Evolutionary conservation across 2,797 vertebrate species (phyloP).

Genomic region (Chrysocyon brachyurus): DNA sequence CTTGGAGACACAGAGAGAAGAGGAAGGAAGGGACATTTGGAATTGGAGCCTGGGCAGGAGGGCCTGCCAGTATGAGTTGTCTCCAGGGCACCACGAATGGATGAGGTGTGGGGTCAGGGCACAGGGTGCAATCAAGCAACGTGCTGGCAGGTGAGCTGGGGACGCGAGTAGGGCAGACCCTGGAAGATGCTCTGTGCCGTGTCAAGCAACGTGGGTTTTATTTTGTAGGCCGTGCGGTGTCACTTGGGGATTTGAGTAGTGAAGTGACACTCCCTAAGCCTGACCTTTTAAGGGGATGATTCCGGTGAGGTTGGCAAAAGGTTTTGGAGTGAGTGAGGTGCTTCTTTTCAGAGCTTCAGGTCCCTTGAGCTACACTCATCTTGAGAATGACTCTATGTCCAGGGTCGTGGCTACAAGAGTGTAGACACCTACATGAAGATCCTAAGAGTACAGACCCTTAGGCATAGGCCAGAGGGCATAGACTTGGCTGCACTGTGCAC

Average conservation of each 20-base stretch:
- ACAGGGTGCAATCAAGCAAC: fast-evolving
- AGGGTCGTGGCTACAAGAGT: fast-evolving
- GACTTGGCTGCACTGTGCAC: fast-evolving
- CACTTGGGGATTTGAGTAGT: no score
- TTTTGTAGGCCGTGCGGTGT: fast-evolving
- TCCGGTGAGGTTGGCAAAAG: fast-evolving
- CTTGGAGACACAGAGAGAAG: neutral
- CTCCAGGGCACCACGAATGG: neutral
- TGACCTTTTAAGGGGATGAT: neutral
- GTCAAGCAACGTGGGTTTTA: fast-evolving
- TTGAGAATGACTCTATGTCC: fast-evolving
- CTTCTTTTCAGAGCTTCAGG: neutral
- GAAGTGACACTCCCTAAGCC: neutral
- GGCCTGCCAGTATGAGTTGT: neutral
- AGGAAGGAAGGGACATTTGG: neutral
- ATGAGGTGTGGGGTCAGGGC: neutral
- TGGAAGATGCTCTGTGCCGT: neutral
- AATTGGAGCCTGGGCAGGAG: no score
- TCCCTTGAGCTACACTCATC: no score
- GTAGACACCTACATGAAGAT: neutral
- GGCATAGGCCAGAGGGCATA: fast-evolving
- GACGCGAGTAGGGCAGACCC: no score
- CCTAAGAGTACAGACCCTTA: neutral
- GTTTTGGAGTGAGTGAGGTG: no score
- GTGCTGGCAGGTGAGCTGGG: neutral